These are phyloP conservation scores for Crenichthys baileyi DNA, from an alignment of 2,797 vertebrate species.

Conservation along the genomic window DNA sequence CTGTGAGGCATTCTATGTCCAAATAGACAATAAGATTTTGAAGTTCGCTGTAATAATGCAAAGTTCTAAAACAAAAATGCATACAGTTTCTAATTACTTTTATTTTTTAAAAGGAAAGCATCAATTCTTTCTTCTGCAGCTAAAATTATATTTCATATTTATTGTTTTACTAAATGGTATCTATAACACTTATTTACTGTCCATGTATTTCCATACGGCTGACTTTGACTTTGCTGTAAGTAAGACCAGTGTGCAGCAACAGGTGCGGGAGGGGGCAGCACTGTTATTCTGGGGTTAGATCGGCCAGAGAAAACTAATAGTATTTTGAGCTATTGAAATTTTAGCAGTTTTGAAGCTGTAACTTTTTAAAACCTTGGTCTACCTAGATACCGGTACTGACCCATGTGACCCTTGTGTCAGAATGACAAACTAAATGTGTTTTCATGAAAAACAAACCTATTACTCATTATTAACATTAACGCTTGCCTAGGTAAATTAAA, in stretches of 20 bases:
- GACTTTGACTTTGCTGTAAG: background rate
- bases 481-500: background rate
- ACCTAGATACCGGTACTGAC: background rate
- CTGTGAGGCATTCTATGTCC: constrained; percentile 2
- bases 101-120: no score
- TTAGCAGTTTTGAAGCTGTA: background rate
- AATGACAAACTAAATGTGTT: background rate
- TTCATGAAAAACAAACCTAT: background rate
- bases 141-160: background rate
- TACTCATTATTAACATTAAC: background rate
- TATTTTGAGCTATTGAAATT: background rate
- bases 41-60: background rate
- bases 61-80: background rate
- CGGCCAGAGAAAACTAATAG: no score
- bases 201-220: no score
- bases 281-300: background rate
- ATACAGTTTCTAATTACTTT: background rate
- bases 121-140: background rate
- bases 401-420: background rate
- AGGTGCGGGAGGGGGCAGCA: background rate
- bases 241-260: background rate
- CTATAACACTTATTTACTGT: no score
- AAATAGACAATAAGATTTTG: constrained; percentile 24
- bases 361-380: background rate
- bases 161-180: background rate